phyloP scores from a whole-genome alignment of 2,113 vertebrate genomes.

The Nettapus auritus region DNA sequence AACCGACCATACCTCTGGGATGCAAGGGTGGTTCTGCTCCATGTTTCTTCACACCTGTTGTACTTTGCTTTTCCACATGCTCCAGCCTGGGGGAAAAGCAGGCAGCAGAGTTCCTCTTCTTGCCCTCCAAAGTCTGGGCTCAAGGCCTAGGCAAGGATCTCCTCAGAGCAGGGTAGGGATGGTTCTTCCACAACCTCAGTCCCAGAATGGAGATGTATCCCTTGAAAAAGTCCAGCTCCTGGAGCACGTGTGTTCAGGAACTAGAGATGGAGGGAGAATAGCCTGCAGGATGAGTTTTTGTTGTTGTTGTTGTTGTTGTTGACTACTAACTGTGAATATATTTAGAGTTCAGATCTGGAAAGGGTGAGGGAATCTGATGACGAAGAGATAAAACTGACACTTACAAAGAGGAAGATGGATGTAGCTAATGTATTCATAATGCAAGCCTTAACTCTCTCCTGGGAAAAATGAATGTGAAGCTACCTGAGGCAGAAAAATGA shows the following conservation, averaged over 20 bases:
- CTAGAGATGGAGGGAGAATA: neutral
- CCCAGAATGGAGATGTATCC: neutral
- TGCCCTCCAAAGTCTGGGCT: neutral
- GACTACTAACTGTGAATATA: neutral
- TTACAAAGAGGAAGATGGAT: neutral
- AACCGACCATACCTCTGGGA: neutral
- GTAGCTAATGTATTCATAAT: neutral
- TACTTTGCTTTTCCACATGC: neutral
- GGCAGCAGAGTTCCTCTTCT: neutral
- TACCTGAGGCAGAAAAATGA: constrained; percentile 3
- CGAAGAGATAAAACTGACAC: neutral
- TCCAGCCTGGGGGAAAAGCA: neutral
- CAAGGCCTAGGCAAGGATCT: neutral
- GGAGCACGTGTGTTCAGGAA: neutral
- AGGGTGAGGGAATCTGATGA: neutral
- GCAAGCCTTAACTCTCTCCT: neutral
- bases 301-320: neutral
- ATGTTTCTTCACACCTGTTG: neutral
- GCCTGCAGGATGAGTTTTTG: neutral
- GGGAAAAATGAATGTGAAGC: neutral
- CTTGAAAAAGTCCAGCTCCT: neutral
- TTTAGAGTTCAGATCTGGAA: neutral
- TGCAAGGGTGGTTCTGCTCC: neutral
- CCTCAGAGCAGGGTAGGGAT: neutral
- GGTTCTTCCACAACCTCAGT: neutral